Evolutionary conservation across 2,797 vertebrate species (phyloP).

Genomic region (Oryzias sinensis): DNA sequence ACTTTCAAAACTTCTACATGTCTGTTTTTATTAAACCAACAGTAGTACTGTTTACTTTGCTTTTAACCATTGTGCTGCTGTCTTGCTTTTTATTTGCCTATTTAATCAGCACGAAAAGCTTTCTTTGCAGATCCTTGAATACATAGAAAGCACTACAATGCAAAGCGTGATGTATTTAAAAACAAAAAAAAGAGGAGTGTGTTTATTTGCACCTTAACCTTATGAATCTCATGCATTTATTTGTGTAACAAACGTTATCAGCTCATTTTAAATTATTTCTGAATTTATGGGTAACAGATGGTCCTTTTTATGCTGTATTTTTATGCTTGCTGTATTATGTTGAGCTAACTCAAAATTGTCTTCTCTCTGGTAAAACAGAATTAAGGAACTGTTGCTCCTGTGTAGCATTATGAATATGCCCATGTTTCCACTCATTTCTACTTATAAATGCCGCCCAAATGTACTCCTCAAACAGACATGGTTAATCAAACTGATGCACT

Average conservation of each 20-base stretch:
- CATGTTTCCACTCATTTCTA: constrained; percentile 19
- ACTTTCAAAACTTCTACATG: too few relatives aligned
- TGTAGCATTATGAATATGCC: constrained; percentile 3
- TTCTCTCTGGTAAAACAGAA: constrained; percentile 28
- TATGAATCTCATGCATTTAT: too few relatives aligned
- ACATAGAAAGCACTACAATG: too few relatives aligned
- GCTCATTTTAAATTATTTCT: constrained; percentile 4
- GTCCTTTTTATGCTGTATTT: constrained; percentile 15
- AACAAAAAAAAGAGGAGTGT: too few relatives aligned
- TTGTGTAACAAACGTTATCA: constrained; percentile 3
- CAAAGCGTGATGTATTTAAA: too few relatives aligned
- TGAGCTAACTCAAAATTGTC: constrained; percentile 24
- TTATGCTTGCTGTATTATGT: constrained; percentile 33
- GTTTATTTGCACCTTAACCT: too few relatives aligned
- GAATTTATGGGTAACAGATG: constrained; percentile 22
- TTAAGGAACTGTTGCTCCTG: constrained; percentile 7
- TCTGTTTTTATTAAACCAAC: too few relatives aligned
- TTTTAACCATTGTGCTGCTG: too few relatives aligned
- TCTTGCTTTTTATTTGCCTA: too few relatives aligned
- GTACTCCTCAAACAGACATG: constrained; percentile 6
- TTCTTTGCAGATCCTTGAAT: too few relatives aligned
- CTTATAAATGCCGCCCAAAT: constrained; percentile 12
- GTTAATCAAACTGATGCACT: constrained; percentile 1
- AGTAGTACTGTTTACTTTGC: too few relatives aligned
- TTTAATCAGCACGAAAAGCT: too few relatives aligned